Conservation (phyloP, 2,888 invertebrate genomes). For the Morpho helenor region DNA sequence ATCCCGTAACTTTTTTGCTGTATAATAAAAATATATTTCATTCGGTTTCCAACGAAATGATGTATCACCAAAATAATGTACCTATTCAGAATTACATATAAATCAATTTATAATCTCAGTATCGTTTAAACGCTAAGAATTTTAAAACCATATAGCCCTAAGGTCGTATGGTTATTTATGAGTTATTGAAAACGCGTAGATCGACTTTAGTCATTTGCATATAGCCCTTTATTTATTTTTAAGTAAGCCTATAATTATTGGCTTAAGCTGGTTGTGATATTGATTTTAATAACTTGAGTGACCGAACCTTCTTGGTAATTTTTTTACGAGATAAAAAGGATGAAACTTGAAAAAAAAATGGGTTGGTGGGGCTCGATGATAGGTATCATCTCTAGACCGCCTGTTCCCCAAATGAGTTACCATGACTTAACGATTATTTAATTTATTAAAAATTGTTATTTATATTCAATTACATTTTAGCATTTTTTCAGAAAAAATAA, state of each 20-base stretch:
- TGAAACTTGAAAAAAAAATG: too few species aligned
- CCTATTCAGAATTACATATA: slow-evolving; percentile 7
- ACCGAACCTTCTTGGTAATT: not conserved
- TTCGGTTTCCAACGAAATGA: not conserved
- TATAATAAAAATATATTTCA: too few species aligned
- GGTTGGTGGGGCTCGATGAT: too few species aligned
- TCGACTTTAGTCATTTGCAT: slow-evolving; percentile 12
- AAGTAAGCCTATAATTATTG: slow-evolving; percentile 15
- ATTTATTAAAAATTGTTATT: too few species aligned
- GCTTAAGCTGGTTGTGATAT: slow-evolving; percentile 9
- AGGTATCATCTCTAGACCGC: too few species aligned
- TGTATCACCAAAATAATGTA: not conserved
- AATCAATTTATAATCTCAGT: slow-evolving; percentile 20
- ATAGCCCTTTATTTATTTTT: slow-evolving; percentile 14
- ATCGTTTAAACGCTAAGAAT: slow-evolving; percentile 16
- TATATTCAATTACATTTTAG: too few species aligned
- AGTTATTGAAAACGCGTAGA: slow-evolving; percentile 12
- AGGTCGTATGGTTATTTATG: slow-evolving; percentile 22
- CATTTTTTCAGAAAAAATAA: too few species aligned
- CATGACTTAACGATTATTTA: too few species aligned
- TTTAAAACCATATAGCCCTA: slow-evolving; percentile 19
- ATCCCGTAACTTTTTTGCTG: too few species aligned
- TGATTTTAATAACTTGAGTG: slow-evolving; percentile 13
- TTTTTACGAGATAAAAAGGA: too few species aligned
- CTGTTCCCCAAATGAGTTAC: too few species aligned